phyloP scores from a whole-genome alignment of 2,113 vertebrate species.

The Nicator chloris region DNA sequence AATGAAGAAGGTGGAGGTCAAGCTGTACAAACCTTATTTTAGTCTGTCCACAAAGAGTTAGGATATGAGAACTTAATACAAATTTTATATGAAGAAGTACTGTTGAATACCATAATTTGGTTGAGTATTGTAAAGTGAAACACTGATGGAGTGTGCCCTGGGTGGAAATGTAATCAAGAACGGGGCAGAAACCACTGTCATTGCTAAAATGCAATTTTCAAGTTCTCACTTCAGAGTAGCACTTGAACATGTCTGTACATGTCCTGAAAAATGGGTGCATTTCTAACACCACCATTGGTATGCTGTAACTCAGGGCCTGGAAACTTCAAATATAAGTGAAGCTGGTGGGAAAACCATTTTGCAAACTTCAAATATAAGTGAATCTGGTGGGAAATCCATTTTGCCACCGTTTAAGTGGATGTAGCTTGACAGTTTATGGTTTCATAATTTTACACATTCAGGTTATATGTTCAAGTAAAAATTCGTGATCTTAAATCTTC shows the following conservation, averaged over 20 bases:
- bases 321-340: neutral
- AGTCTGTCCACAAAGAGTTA: neutral
- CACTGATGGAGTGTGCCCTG: neutral
- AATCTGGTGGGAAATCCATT: neutral
- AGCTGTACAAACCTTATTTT: neutral
- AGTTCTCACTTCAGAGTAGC: neutral
- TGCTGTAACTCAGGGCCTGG: neutral
- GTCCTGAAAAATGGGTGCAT: neutral
- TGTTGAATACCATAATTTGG: neutral
- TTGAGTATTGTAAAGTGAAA: neutral
- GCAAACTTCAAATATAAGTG: neutral
- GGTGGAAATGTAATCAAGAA: neutral
- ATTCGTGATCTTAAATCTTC: neutral
- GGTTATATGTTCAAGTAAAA: neutral
- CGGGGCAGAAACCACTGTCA: neutral
- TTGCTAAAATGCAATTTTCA: neutral
- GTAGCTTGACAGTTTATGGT: neutral
- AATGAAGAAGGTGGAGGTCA: neutral
- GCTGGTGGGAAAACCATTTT: neutral
- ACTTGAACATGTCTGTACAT: neutral
- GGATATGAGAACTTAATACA: neutral
- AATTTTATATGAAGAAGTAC: neutral
- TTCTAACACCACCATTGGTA: neutral
- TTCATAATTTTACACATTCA: neutral
- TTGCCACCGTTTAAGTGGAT: neutral